Evolutionary conservation across 2,113 vertebrate genomes (phyloP).

Genomic region (Nothoprocta perdicaria): DNA sequence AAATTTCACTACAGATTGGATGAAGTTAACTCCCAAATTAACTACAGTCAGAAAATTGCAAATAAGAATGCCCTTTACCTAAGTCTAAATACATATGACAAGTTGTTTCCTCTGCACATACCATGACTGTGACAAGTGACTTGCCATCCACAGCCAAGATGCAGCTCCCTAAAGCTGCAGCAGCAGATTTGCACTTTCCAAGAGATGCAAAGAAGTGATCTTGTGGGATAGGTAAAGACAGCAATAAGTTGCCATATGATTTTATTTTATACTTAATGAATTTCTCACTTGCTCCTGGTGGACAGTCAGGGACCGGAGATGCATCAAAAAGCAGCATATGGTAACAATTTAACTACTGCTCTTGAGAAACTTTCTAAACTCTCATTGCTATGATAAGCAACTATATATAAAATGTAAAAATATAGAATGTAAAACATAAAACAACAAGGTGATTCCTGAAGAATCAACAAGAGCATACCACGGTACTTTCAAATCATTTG

Average conservation of each 20-base stretch:
- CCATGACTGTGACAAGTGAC: neutral
- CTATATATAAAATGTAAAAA: rapidly evolving
- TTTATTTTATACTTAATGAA: conserved; percentile 18
- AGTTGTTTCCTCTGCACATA: neutral
- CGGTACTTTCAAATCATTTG: neutral
- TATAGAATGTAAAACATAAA: neutral
- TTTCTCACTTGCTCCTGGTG: neutral
- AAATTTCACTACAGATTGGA: neutral
- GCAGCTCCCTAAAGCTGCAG: neutral
- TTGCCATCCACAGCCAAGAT: neutral
- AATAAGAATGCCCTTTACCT: neutral
- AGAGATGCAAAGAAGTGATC: neutral
- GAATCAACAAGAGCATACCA: rapidly evolving
- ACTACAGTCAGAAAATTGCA: neutral
- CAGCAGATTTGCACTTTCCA: neutral
- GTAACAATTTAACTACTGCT: neutral
- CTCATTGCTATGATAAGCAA: neutral
- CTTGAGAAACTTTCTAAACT: neutral
- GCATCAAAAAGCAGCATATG: neutral
- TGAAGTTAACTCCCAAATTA: neutral
- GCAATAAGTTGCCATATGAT: neutral
- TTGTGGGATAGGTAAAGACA: neutral
- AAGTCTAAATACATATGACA: neutral
- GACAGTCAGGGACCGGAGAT: neutral
- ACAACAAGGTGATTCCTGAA: rapidly evolving